Base-by-base conservation (phyloP, 2,113 vertebrate genomes). In the Alethe castanea region DNA sequence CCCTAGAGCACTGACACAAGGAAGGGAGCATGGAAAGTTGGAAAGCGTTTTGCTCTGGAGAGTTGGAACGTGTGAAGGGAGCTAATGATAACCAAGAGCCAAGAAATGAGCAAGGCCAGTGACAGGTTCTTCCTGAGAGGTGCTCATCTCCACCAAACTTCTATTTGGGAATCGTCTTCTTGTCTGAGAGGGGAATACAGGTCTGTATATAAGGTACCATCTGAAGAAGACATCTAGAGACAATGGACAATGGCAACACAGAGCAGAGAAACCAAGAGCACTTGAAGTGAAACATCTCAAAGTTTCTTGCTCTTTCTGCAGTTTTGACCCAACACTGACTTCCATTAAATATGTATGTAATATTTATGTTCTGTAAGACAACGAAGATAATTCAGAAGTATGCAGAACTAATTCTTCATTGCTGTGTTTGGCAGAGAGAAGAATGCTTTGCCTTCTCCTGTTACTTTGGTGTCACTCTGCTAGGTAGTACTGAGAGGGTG, bases 361-460 rank as follows among this genome's bases (percentile, higher is more conserved):
- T 69, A 83, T 60, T 64, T 76, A 64, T 45, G 33, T n/a, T 67
- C 65, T 81, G 13, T 67, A 71, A 61, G 23, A 61, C 87, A 85
- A 74, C 31, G 8, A 90, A 82, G 45, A 24, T 57, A 89, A 92
- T 57, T 85, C 50, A 79, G 62, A 92, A 38, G 40, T 31, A 89
- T 6, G 42, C 23, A 94, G 77, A 94, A 35, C 20, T 42, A 4
- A 31, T 28, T 57, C 50, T 74, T 81, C 70, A 61, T 8, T 82
- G 61, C 36, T 61, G 14, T 50, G 18, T 60, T 81, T 82, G 62
- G 64, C 70, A 91, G 40, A 87, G 77, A 74, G 35, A 79, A n/a
- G 69, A 92, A 90, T 33, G 38, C 12, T 76, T 62, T 76, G n/a
- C 62, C n/a, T 92, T 91, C 24, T 83, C 48, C 64, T 56, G 19